Base-by-base conservation (phyloP, 64 coral and sea anemone genomes). In the Stichodactyla mertensii region DNA sequence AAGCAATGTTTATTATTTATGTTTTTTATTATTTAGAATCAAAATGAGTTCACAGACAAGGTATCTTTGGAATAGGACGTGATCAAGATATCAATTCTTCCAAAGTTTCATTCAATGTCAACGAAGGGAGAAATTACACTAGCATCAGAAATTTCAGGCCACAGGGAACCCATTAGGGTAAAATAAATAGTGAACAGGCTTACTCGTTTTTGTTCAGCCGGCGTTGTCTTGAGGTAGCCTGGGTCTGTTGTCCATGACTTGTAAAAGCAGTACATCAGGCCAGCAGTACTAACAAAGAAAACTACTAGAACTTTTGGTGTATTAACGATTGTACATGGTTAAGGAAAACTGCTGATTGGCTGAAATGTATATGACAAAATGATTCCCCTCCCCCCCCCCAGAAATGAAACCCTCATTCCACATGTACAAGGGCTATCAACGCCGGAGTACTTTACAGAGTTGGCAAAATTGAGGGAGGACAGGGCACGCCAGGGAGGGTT, bases 181-280 rank as follows among this genome's bases (percentile, higher is more conserved):
- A 45, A 45, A 45, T 45, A 45, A 11, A 31, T 11, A 54, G 16
- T 52, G 19, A 4, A 18, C 14, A 81, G 78, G 19, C 57, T 70
- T 71, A 98, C 96, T 85, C 89, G 87, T 27, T 86, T 89, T 56
- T 92, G 87, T 56, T 98, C 92, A 16, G 85, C 71, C 59, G 92
- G 57, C 54, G 96, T 91, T 60, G 93, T 77, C 24, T 53, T 79
- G 18, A 98, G 28, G 19, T 67, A 87, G 12, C 93, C 96, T 16
- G 96, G 96, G 80, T 98, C 96, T 78, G 90, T 67, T 60, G 87
- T 98, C 96, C 96, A 98, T 0, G 96, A 53, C 11, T 95, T 94
- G 74, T 92, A 92, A 31, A 98, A 98, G 52, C 92, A 98, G 85
- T 94, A 98, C 58, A 88, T 87, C 61, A 98, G 71, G 9, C 90